Evolutionary conservation across 1,140 invertebrate genomes (phyloP).

Genomic region (Apis laboriosa): DNA sequence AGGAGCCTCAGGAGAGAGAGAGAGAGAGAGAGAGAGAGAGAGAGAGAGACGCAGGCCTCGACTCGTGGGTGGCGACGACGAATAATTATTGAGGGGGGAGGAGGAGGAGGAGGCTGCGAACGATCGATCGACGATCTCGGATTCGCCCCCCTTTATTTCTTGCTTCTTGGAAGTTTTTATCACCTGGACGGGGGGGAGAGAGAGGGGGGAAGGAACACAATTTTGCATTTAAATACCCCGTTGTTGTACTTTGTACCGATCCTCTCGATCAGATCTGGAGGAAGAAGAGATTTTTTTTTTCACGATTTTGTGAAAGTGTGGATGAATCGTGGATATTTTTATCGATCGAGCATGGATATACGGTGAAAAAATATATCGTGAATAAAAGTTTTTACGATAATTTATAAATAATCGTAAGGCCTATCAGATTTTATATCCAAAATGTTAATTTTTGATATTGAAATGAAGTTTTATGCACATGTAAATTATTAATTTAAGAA

Average conservation of each 20-base stretch:
- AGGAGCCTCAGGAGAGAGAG: not conserved
- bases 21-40: too few species aligned
- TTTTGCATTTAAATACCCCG: constrained; percentile 36
- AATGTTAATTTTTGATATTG: too few species aligned
- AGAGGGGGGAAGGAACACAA: constrained; percentile 20
- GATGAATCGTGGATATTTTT: too few species aligned
- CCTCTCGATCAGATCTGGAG: not conserved
- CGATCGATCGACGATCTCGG: constrained; percentile 50
- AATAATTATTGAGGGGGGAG: constrained; percentile 48
- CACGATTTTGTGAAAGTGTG: too few species aligned
- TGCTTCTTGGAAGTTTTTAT: constrained; percentile 35
- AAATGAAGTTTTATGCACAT: too few species aligned
- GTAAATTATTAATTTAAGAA: too few species aligned
- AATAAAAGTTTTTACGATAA: too few species aligned
- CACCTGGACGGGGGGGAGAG: constrained; percentile 12
- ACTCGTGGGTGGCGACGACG: constrained; percentile 50
- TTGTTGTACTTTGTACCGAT: constrained; percentile 31
- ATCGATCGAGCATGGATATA: too few species aligned
- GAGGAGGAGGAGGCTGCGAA: not conserved
- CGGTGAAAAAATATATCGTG: too few species aligned
- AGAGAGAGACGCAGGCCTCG: not conserved
- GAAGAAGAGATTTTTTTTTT: constrained; percentile 25
- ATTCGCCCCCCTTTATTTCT: constrained; percentile 37
- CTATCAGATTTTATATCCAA: too few species aligned
- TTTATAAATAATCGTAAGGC: too few species aligned